Evolutionary conservation across 2,797 vertebrate genomes (phyloP).

Genomic region (Microhierax caerulescens): DNA sequence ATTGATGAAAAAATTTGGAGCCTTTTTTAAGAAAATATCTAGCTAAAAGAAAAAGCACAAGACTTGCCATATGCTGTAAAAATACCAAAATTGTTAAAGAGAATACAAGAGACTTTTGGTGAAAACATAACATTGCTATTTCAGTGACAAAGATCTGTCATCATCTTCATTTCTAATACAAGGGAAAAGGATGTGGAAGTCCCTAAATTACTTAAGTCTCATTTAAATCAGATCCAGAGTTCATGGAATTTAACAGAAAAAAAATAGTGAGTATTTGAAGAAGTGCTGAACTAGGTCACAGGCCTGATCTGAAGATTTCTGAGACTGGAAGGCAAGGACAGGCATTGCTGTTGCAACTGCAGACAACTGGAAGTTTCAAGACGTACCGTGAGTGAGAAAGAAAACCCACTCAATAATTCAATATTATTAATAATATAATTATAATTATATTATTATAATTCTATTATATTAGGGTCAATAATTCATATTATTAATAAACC

Average conservation of each 20-base stretch:
- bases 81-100: neutral
- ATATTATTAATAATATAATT: too few relatives aligned
- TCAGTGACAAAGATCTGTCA: neutral
- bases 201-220: neutral
- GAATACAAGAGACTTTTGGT: neutral
- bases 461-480: too few relatives aligned
- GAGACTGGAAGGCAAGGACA: neutral
- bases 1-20: neutral
- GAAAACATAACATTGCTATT: neutral
- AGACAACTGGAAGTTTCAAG: neutral
- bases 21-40: neutral
- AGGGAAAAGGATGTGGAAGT: neutral
- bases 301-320: neutral
- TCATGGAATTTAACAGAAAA: neutral
- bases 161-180: neutral
- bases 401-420: neutral
- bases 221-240: neutral
- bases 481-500: neutral
- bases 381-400: neutral
- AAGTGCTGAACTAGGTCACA: neutral
- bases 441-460: too few relatives aligned
- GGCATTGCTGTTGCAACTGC: neutral
- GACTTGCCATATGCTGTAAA: neutral
- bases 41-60: neutral
- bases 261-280: neutral